These are phyloP conservation scores for Acanthisitta chloris DNA, from an alignment of 2,113 vertebrate species.

Conservation along the genomic window DNA sequence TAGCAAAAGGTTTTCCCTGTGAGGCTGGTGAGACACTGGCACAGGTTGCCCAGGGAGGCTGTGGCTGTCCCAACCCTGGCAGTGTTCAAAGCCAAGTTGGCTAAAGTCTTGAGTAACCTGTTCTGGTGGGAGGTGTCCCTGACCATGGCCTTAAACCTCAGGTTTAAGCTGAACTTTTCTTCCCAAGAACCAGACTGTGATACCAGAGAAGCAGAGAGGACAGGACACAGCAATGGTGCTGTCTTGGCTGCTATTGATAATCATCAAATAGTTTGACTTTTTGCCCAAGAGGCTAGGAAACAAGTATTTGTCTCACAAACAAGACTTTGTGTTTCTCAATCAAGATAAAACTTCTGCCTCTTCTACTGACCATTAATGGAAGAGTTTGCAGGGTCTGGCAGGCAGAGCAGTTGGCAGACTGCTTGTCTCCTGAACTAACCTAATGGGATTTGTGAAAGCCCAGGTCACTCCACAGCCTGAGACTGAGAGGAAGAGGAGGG, in stretches of 20 bases:
- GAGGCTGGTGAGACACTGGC: too few species aligned
- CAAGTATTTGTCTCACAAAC: neutral
- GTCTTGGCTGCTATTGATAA: constrained; percentile 1
- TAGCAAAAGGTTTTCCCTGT: too few species aligned
- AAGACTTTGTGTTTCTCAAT: neutral
- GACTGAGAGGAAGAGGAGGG: neutral
- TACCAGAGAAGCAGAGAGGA: neutral
- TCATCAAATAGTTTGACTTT: constrained; percentile 21
- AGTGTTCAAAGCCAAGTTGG: too few species aligned
- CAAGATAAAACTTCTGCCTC: constrained; percentile 6
- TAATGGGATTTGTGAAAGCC: neutral
- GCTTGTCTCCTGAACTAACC: neutral
- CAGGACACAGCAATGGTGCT: neutral
- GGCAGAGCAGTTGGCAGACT: neutral
- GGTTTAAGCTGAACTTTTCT: neutral
- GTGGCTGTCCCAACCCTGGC: too few species aligned
- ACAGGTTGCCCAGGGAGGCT: too few species aligned
- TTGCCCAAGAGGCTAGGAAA: neutral
- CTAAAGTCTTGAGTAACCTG: too few species aligned
- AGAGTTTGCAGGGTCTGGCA: neutral
- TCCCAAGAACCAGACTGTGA: neutral
- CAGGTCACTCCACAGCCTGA: neutral
- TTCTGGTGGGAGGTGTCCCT: too few species aligned
- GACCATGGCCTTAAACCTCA: too few species aligned
- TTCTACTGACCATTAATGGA: constrained; percentile 1